Evolutionary conservation across 2,113 vertebrate species (phyloP).

Genomic region (Daphoenositta chrysoptera): DNA sequence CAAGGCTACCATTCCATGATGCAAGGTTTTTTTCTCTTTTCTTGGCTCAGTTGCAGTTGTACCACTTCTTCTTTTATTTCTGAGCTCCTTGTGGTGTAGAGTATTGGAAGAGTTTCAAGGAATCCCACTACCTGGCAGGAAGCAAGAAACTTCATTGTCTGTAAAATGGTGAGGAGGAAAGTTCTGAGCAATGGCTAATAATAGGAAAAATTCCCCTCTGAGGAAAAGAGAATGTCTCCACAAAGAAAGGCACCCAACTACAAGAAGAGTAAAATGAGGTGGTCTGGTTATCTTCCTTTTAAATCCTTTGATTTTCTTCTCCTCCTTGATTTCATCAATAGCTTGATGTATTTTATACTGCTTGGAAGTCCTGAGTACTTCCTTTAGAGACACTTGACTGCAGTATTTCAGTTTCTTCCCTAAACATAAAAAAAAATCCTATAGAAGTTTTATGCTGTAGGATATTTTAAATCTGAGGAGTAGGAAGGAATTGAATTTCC

Average conservation of each 20-base stretch:
- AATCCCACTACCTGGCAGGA: not conserved
- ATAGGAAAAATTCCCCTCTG: not conserved
- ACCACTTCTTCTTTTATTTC: not conserved
- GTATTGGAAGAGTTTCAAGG: not conserved
- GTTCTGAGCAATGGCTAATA: not conserved
- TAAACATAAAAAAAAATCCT: not conserved
- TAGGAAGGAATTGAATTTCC: slow-evolving; percentile 51
- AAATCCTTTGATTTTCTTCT: not conserved
- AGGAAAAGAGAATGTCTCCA: not conserved
- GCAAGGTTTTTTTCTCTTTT: not conserved
- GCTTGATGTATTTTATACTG: not conserved
- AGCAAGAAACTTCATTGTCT: not conserved
- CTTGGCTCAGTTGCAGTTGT: not conserved
- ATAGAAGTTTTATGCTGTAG: not conserved
- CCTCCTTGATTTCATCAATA: not conserved
- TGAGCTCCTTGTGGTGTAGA: not conserved
- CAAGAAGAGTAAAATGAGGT: not conserved
- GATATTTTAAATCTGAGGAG: slow-evolving; percentile 30
- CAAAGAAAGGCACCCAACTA: not conserved
- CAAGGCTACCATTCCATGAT: not conserved
- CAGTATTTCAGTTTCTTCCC: not conserved
- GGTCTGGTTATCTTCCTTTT: not conserved
- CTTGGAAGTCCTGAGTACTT: not conserved
- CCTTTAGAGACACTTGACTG: not conserved
- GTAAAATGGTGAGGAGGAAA: not conserved